Base-by-base conservation (phyloP, 2,888 invertebrate species). In the Ptychoptera contaminata region DNA sequence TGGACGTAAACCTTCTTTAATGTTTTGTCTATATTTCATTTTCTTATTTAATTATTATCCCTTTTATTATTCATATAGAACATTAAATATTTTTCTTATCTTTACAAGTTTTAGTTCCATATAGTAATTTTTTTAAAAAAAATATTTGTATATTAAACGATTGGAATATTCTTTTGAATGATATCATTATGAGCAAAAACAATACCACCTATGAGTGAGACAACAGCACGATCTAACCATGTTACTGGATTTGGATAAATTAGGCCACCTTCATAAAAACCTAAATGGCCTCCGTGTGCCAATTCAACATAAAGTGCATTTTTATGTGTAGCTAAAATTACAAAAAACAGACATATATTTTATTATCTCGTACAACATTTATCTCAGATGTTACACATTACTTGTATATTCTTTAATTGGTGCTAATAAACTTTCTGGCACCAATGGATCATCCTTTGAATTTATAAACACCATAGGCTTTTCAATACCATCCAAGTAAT, bases 281-380 rank as follows among this genome's bases (percentile, higher is more conserved):
- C 94, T 51, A 94, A 71, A 66, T 94, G 94, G 4, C 94, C 94
- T 10, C 94, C 94, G 61, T 93, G 92, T 9, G 86, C 80, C 16
- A 90, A 67, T 60, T 87, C 82, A 45, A 91, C 67, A 58, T 81
- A 90, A 53, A 88, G 72, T 3, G 73, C 70, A 54, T 79, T 80
- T 42, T 72, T 71, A 47, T 73, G 76, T 8, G 73, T 74, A 52
- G 68, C 86, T 86, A 60, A 60, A 57, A 54, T 16, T 31, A 10
- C 9, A 15, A n/a, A 39, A 10, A 41, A 45, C 47, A 30, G 14
- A 37, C 16, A 42, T 15, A 48, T 14, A 47, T 23, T 34, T 36
- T 40, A 44, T 45, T 42, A 38, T 14, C 32, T 40, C 15, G 38
- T 41, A 12, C 8, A 11, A 40, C 14, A 39, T 14, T 8, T 31